A percentile compares a stretch with the other conserved stretches of the same genome.
phyloP scores from a whole-genome alignment of 2,113 vertebrate genomes.

The Misgurnus anguillicaudatus region DNA sequence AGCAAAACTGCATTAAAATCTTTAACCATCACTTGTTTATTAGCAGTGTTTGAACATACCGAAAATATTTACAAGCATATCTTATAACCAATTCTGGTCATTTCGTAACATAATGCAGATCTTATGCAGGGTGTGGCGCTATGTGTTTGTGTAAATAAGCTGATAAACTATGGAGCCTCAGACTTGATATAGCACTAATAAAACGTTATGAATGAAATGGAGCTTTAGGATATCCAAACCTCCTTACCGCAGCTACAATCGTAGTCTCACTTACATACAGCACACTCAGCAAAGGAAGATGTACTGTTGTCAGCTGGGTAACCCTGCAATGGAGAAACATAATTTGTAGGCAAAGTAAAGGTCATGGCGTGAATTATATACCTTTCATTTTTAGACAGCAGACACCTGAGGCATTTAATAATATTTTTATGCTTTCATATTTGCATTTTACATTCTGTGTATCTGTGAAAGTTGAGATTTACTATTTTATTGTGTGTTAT shows the following conservation, averaged over 20 bases:
- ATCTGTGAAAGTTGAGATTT: background rate
- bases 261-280: constrained; percentile 69
- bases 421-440: background rate
- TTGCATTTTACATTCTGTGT: background rate
- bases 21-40: background rate
- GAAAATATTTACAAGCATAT: background rate
- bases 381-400: background rate
- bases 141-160: background rate
- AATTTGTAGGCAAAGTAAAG: background rate
- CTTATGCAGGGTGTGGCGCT: background rate
- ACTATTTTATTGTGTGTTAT: background rate
- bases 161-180: background rate
- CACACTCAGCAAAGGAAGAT: constrained; percentile 67
- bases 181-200: background rate
- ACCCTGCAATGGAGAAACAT: constrained; percentile 63
- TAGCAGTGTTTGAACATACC: background rate
- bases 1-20: background rate
- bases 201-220: background rate
- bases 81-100: background rate
- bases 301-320: constrained; percentile 70
- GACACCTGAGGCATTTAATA: background rate
- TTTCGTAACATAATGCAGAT: background rate
- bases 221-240: background rate
- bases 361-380: background rate
- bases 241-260: constrained; percentile 71